phyloP scores from a whole-genome alignment of 2,888 invertebrate genomes.

The Polyommatus iphigenia region DNA sequence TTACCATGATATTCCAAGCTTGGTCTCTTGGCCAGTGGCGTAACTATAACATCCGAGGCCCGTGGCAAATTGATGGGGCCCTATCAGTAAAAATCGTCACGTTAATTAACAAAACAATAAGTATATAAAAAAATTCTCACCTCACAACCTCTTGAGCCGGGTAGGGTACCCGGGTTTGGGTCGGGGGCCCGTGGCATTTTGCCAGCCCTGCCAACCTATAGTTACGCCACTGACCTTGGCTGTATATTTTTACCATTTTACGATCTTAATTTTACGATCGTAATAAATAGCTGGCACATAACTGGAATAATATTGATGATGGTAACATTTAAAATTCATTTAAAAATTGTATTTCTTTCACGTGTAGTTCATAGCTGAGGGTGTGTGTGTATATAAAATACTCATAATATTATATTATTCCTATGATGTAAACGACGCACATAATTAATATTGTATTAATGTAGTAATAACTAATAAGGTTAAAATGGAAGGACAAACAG shows the following conservation, averaged over 20 bases:
- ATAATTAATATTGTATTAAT: neutral
- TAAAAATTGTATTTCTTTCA: neutral
- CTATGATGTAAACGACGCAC: constrained; percentile 9
- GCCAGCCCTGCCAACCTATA: too few species aligned
- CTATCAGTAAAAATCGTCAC: too few species aligned
- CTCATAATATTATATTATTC: neutral
- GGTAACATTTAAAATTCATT: neutral
- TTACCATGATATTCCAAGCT: too few species aligned
- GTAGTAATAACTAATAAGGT: neutral
- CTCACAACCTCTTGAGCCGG: too few species aligned
- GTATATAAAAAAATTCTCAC: too few species aligned
- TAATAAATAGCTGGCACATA: neutral
- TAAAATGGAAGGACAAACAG: neutral
- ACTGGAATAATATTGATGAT: neutral
- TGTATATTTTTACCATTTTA: neutral
- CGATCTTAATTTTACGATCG: neutral
- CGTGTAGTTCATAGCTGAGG: neutral
- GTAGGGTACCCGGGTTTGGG: too few species aligned
- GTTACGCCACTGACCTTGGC: too few species aligned
- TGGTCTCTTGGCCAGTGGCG: too few species aligned
- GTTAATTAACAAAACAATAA: too few species aligned
- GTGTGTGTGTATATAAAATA: neutral
- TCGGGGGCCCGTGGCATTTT: too few species aligned
- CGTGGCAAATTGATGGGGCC: too few species aligned
- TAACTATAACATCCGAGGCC: too few species aligned